phyloP scores from a whole-genome alignment of 2,113 vertebrate genomes.

The Sigmodon hispidus region DNA sequence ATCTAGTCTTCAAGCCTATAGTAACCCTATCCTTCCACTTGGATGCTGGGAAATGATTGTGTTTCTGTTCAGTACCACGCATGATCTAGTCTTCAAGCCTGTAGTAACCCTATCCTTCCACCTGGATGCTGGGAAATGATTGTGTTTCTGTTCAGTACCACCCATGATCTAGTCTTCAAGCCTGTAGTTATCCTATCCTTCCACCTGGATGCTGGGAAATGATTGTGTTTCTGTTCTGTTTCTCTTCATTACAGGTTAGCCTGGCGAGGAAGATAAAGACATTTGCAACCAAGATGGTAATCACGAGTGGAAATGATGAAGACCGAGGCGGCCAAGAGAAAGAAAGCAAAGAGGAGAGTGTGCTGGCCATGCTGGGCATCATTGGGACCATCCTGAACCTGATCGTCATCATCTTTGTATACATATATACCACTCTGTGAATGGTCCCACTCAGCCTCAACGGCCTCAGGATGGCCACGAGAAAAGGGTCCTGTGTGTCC shows the following conservation, averaged over 20 bases:
- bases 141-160: too few relatives aligned
- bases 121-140: neutral
- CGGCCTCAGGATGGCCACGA: neutral
- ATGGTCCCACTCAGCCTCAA: constrained; percentile 9
- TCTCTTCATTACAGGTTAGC: constrained; percentile 88
- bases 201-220: neutral
- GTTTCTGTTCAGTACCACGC: too few relatives aligned
- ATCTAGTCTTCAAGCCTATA: neutral
- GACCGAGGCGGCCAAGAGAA: constrained; percentile 96
- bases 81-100: accelerated
- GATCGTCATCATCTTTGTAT: constrained; percentile 98
- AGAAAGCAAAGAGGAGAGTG: constrained; percentile 96
- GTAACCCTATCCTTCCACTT: neutral
- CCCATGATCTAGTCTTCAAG: too few relatives aligned
- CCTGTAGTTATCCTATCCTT: neutral
- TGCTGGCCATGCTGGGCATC: constrained; percentile 97
- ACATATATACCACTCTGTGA: constrained; percentile 98
- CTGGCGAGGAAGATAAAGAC: constrained; percentile 91
- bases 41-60: neutral
- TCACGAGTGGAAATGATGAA: constrained; percentile 94
- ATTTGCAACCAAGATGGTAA: constrained; percentile 97
- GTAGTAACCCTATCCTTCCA: neutral
- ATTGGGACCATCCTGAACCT: constrained; percentile 98
- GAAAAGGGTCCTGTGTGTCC: neutral
- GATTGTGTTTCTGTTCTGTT: neutral